Evolutionary conservation across 2,888 invertebrate species (phyloP).

Genomic region (Acleris literana): DNA sequence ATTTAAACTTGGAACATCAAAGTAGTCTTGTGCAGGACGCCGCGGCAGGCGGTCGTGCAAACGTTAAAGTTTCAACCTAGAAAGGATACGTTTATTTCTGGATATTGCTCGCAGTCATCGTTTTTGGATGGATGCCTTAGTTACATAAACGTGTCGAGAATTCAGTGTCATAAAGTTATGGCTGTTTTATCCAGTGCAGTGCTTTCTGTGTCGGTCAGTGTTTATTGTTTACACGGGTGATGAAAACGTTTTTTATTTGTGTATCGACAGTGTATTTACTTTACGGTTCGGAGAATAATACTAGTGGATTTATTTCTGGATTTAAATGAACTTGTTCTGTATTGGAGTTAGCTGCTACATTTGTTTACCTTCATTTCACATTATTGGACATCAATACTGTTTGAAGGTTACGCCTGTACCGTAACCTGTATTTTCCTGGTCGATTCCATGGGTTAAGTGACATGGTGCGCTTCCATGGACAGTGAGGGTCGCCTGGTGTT

Average conservation of each 20-base stretch:
- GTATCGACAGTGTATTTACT: conserved; percentile 44
- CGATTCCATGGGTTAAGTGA: conserved; percentile 14
- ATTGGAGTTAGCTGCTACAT: conserved; percentile 2
- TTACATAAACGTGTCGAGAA: conserved; percentile 60
- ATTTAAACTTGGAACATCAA: conserved; percentile 44
- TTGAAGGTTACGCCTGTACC: conserved; percentile 20
- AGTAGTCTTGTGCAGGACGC: conserved; percentile 62
- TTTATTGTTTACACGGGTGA: conserved; percentile 57
- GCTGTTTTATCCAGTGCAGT: conserved; percentile 47
- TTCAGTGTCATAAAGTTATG: conserved; percentile 32
- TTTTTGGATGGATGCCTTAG: conserved; percentile 59
- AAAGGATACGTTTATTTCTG: conserved; percentile 74
- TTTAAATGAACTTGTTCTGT: conserved; percentile 29
- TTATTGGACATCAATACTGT: neutral
- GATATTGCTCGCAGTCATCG: conserved; percentile 63
- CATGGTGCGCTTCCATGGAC: conserved; percentile 59
- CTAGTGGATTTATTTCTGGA: conserved; percentile 38
- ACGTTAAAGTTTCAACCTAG: conserved; percentile 51
- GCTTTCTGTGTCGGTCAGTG: conserved; percentile 48
- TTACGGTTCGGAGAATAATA: conserved; percentile 41
- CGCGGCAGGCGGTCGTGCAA: conserved; percentile 57
- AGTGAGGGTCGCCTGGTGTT: conserved; percentile 75
- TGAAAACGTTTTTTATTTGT: conserved; percentile 54
- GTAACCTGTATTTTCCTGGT: neutral
- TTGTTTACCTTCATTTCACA: neutral